Evolutionary conservation across 2,113 vertebrate species (phyloP).

Genomic region (Drymodes brunneopygia): DNA sequence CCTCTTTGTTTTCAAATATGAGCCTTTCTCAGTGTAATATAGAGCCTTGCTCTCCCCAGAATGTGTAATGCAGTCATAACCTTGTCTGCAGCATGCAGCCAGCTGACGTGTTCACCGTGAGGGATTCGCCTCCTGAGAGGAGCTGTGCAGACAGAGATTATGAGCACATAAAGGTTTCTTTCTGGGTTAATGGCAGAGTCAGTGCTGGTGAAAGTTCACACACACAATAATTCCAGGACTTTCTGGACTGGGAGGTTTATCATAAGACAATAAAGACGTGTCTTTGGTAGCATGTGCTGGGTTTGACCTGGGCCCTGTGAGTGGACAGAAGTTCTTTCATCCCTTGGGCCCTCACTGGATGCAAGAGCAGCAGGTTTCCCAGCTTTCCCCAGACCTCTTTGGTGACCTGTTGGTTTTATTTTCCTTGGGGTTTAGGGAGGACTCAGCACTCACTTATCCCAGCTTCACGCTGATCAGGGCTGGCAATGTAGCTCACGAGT

Average conservation of each 20-base stretch:
- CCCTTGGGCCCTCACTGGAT: neutral
- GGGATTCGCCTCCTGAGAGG: conserved; percentile 35
- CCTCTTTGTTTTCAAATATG: conserved; percentile 9
- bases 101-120: neutral
- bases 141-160: neutral
- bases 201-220: neutral
- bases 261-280: neutral
- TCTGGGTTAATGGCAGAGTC: conserved; percentile 16
- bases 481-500: neutral
- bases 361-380: neutral
- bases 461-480: neutral
- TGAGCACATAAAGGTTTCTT: conserved; percentile 44
- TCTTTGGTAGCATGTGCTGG: neutral
- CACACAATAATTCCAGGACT: neutral
- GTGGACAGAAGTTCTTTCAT: neutral
- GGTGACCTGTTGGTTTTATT: neutral
- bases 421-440: neutral
- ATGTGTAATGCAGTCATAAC: conserved; percentile 47
- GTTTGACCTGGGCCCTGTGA: neutral
- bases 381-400: neutral
- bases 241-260: neutral
- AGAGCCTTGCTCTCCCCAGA: neutral
- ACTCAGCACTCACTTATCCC: neutral
- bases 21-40: neutral
- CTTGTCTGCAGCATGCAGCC: conserved; percentile 10